Base-by-base conservation (phyloP, 1,140 invertebrate genomes). In the Drosophila paulistorum region DNA sequence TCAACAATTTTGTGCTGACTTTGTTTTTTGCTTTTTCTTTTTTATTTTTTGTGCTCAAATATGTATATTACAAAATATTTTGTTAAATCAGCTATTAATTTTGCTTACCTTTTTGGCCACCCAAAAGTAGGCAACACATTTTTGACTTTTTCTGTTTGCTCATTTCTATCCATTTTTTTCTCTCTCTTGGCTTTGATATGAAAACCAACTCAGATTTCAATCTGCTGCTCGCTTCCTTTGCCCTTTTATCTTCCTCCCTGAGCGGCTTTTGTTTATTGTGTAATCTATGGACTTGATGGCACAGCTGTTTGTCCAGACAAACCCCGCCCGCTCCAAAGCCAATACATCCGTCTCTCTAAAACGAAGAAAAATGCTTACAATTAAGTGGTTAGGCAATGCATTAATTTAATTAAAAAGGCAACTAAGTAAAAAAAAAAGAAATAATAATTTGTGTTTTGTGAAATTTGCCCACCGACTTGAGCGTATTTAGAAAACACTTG, bases 201-300 rank as follows among this genome's bases (percentile, higher is more conserved):
- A 23, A 39, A 39, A 39, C 37, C 37, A 11, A 39, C 10, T 23
- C 13, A 13, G 57, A 13, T 30, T 65, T 51, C 30, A 23, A 33
- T 55, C 41, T 35, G 26, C 2, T 17, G 10, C 14, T 39, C 11
- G 35, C 35, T 17, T 35, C 41, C 35, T 45, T 26, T 41, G 14
- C 41, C 69, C 37, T 45, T 54, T 84, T 89, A 81, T 84, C 84
- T 89, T 71, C 77, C n/a, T 77, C 17, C 11, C 79, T 74, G 79
- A 74, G 83, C 79, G 72, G 84, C 84, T 89, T 87, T 87, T 87
- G 84, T 87, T 87, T 87, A 76, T 89, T 87, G 83, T 87, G 83
- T 87, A 87, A 87, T 87, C 83, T 87, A 87, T 87, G 84, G 84
- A 84, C 83, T 87, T 86, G 73, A 89, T 79, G 83, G 83, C 83